Percentiles rank a stretch among this genome's conserved stretches.
Conservation (phyloP, 2,888 invertebrate species). For the Sinelater perroti region DNA sequence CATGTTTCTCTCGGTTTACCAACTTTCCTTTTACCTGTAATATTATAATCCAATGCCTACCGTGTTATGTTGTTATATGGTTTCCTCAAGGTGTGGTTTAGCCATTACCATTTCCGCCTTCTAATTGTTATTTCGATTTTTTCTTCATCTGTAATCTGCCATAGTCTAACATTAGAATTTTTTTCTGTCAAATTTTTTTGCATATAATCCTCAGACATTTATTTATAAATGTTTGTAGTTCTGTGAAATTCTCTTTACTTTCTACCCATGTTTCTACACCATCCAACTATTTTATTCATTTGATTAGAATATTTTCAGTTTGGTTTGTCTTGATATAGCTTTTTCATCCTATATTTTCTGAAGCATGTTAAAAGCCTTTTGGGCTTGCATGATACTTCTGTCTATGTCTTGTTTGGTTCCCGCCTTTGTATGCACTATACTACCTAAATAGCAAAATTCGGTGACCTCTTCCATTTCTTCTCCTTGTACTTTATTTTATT, state of each 20-base stretch:
- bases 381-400: background rate
- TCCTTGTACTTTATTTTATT: constrained; percentile 2
- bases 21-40: no score
- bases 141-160: constrained; percentile 1
- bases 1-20: no score
- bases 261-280: constrained; percentile 2
- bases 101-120: background rate
- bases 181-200: no score
- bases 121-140: constrained; percentile 4
- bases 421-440: background rate
- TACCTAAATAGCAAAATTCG: no score
- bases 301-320: background rate
- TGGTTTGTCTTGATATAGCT: background rate
- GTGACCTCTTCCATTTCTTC: constrained; percentile 2
- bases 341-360: background rate
- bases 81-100: constrained; percentile 1
- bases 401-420: background rate
- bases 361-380: background rate
- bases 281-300: background rate
- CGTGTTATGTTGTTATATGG: constrained; percentile 1
- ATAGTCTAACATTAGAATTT: no score
- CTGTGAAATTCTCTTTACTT: background rate
- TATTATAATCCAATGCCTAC: no score
- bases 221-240: no score
- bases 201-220: no score